A percentile compares a stretch with the other conserved stretches of the same genome.
These are phyloP conservation scores for Henricia sp. DNA, from an alignment of 53 echinoderm and acorn worm genomes.

Conservation along the genomic window DNA sequence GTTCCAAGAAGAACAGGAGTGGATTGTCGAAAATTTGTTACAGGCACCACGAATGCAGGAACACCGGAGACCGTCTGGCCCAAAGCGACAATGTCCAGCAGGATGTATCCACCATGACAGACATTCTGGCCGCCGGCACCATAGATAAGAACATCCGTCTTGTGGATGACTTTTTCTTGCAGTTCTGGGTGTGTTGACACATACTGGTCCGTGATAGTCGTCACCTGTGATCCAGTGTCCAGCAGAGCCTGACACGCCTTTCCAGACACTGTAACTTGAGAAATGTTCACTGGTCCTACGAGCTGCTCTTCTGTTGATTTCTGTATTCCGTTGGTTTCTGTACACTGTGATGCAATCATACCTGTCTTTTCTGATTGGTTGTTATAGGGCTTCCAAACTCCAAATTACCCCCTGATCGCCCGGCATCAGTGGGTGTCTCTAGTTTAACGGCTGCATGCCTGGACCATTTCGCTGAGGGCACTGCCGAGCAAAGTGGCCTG, in stretches of 20 bases:
- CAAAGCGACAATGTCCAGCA: background rate
- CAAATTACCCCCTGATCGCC: conserved; percentile 18
- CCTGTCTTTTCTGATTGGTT: background rate
- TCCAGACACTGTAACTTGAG: background rate
- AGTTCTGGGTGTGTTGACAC: background rate
- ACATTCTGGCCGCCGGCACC: conserved; percentile 24
- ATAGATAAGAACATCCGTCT: background rate
- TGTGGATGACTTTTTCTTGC: background rate
- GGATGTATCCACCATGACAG: background rate
- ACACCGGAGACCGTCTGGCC: background rate
- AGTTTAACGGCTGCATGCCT: background rate
- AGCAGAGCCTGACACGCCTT: background rate
- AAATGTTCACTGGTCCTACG: conserved; percentile 9
- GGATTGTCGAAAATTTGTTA: background rate
- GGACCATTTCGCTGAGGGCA: background rate
- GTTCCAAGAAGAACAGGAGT: conserved; percentile 55
- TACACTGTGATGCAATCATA: background rate
- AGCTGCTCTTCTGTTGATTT: background rate
- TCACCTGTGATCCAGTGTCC: conserved; percentile 32
- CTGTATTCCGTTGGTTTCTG: background rate
- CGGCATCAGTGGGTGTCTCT: conserved; percentile 5
- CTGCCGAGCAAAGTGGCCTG: conserved; percentile 18
- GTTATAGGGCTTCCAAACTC: background rate
- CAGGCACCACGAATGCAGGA: conserved; percentile 3
- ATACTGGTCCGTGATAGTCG: background rate